A percentile compares a stretch with the other conserved stretches of the same genome.
Conservation (phyloP, 35 echinoderm and acorn worm genomes). For the Diadema setosum region DNA sequence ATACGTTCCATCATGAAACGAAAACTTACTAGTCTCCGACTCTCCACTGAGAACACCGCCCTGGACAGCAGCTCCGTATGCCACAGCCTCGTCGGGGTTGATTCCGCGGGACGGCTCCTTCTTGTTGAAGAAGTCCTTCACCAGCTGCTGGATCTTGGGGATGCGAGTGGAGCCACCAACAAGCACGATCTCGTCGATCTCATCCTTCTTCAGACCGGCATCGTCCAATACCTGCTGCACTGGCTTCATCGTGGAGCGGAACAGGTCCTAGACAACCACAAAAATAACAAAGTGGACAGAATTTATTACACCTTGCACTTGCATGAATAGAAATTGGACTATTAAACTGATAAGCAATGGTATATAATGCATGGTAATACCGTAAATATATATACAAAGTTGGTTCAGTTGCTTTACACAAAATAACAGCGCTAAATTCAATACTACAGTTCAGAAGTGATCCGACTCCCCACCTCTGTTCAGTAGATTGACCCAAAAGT, state of each 20-base stretch:
- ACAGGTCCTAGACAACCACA: slow-evolving; percentile 73
- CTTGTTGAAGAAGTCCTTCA: slow-evolving; percentile 71
- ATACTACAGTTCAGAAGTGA: no score
- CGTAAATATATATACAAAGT: no score
- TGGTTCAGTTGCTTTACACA: no score
- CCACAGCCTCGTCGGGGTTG: slow-evolving; percentile 96
- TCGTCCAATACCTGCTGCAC: slow-evolving; percentile 82
- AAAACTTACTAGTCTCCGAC: slow-evolving; percentile 74
- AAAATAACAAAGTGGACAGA: not conserved
- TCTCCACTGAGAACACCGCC: slow-evolving; percentile 94
- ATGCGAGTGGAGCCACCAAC: slow-evolving; percentile 97
- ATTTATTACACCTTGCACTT: not conserved
- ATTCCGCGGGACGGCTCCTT: slow-evolving; percentile 91
- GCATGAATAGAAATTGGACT: not conserved
- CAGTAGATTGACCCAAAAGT: no score
- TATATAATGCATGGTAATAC: no score
- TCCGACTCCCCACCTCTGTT: no score
- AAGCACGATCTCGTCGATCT: slow-evolving; percentile 89
- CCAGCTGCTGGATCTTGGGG: slow-evolving; percentile 76
- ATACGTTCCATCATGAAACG: no score
- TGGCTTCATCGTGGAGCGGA: slow-evolving; percentile 89
- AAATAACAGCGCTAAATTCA: no score
- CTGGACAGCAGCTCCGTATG: slow-evolving; percentile 95
- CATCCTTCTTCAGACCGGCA: slow-evolving; percentile 67
- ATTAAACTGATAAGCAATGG: no score